Percentiles rank a stretch among this genome's conserved stretches.
phyloP scores from a whole-genome alignment of 2,797 vertebrate species.

The Propithecus deckenii region DNA sequence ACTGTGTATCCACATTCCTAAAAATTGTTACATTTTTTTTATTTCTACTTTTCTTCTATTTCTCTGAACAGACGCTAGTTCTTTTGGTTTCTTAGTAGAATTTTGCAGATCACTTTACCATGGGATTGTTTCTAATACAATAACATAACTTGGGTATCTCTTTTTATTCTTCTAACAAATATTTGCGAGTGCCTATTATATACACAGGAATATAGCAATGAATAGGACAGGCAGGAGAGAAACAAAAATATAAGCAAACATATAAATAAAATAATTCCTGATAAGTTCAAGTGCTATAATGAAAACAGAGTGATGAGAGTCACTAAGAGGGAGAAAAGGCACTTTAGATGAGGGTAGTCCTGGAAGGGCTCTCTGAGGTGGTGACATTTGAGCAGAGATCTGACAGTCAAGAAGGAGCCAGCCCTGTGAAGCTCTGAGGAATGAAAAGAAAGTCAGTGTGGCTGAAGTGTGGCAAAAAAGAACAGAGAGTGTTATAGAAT shows the following conservation, averaged over 20 bases:
- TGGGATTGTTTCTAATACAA: not conserved
- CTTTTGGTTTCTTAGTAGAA: not conserved
- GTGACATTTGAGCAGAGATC: not conserved
- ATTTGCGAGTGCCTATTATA: not conserved
- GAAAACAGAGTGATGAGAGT: not conserved
- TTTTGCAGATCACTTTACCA: not conserved
- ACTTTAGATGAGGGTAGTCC: not conserved
- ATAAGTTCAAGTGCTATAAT: not conserved
- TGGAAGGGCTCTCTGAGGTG: not conserved
- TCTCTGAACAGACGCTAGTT: not conserved
- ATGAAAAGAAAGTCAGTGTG: not conserved
- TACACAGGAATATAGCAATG: not conserved
- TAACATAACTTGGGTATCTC: not conserved
- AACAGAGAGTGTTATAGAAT: not conserved
- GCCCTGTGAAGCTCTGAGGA: not conserved
- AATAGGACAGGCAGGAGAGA: not conserved
- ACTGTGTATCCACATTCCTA: not conserved
- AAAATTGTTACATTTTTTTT: not conserved
- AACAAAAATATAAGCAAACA: not conserved
- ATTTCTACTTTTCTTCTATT: not conserved
- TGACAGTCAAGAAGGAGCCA: not conserved
- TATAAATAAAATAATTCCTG: not conserved
- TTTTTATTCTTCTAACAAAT: constrained; percentile 20
- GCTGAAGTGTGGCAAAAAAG: not conserved
- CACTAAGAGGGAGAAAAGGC: not conserved